Evolutionary conservation across 2,113 vertebrate genomes (phyloP).

Genomic region (Xenotilapia flavipinnis): DNA sequence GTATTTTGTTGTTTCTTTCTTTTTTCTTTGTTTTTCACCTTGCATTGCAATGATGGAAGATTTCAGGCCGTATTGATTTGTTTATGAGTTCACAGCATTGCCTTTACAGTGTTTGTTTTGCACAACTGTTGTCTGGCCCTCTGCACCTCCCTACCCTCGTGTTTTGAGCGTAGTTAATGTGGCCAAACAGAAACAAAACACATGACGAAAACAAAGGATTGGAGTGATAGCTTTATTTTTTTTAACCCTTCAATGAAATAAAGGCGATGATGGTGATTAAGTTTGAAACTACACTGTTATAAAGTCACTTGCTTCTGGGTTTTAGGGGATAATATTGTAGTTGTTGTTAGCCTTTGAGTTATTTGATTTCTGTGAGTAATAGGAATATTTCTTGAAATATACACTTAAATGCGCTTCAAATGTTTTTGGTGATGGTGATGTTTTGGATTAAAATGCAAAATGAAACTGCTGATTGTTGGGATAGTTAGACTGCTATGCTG

Average conservation of each 20-base stretch:
- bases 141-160: not conserved
- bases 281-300: not conserved
- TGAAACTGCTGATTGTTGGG: not conserved
- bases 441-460: not conserved
- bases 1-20: not conserved
- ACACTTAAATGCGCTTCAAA: fast-evolving
- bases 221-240: not conserved
- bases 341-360: not conserved
- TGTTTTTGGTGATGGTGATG: not conserved
- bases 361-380: not conserved
- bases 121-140: not conserved
- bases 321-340: not conserved
- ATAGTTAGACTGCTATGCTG: fast-evolving
- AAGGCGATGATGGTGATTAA: not conserved
- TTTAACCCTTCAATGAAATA: not conserved
- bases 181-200: not conserved
- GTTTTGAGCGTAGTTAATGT: not conserved
- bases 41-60: not conserved
- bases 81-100: fast-evolving
- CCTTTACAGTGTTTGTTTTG: not conserved
- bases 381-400: not conserved
- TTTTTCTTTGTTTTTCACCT: not conserved
- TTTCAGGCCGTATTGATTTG: not conserved
- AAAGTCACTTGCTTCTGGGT: not conserved
- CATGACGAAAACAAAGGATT: not conserved